Evolutionary conservation across 1,140 invertebrate species (phyloP), one percentile per base, ranked within the genome.

Genomic region (Hylaeus volcanicus): DNA sequence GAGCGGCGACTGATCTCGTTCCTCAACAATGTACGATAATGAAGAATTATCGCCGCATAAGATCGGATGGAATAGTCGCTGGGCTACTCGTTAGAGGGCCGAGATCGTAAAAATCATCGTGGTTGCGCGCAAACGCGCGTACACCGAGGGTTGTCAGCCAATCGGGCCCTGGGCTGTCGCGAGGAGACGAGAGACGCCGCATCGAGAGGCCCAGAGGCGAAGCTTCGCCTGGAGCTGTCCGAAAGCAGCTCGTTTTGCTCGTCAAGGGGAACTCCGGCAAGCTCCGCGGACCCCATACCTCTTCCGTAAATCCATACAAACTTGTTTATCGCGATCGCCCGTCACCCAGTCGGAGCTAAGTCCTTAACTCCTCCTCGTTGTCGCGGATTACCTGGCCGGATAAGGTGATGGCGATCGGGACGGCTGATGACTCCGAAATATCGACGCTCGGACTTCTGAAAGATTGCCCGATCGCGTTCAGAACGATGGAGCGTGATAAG

Each of bases 21-120:
- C 89, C 89, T 90, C 91, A 92, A 93, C 92, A 93, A 93, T 93
- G 91, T 93, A 90, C 92, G 89, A 92, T 93, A 93, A 93, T 93
- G 92, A 93, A 93, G 92, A 93, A 93, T 93, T 93, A 93, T 93
- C 92, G 89, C 89, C 91, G 89, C 90, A 89, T 92, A 93, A 92
- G 92, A 89, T 82, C 56, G 53, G 73, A 73, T 73, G 82, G 82
- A 89, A 89, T 92, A 91, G 90, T 88, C 87, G 85, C 83, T 61
- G 88, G 88, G 84, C 83, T 86, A 90, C 92, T 93, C 92, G 92
- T 93, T 93, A 93, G 89, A 87, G 82, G 78, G 84, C 89, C 86
- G 73, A 60, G 90, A 88, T 90, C 92, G 88, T 93, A 93, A 93
- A 93, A 93, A 92, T 92, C 91, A 90, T 85, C 81, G 88, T 84